phyloP scores from a whole-genome alignment of 2,113 vertebrate genomes.

The Peromyscus polionotus region DNA sequence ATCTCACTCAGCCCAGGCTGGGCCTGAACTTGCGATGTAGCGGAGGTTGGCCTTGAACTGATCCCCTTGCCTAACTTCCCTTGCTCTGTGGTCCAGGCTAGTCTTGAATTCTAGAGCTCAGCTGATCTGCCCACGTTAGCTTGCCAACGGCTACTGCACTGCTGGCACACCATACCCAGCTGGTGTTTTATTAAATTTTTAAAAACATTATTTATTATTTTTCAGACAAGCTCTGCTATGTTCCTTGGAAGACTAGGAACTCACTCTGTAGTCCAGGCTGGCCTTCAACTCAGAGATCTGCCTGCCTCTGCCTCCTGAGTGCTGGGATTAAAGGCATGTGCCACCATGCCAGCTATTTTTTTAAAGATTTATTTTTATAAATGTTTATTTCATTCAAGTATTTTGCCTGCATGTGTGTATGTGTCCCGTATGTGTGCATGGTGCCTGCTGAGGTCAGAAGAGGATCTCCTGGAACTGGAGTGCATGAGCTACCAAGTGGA shows the following conservation, averaged over 20 bases:
- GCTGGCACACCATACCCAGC: background rate
- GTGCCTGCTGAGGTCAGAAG: background rate
- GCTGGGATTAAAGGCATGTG: background rate
- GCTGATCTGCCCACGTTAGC: no score
- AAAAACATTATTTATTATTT: background rate
- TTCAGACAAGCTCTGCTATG: background rate
- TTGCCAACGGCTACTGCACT: background rate
- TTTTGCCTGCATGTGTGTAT: background rate
- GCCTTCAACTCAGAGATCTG: background rate
- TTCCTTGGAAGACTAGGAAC: background rate
- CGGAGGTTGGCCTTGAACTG: background rate
- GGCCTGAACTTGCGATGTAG: background rate
- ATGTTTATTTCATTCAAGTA: background rate
- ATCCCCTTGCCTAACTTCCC: background rate
- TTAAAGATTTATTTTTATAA: background rate
- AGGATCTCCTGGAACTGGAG: background rate
- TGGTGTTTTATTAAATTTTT: background rate
- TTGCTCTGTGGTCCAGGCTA: background rate
- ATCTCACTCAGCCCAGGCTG: background rate
- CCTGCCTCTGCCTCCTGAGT: background rate
- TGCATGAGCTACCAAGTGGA: background rate
- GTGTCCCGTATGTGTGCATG: background rate
- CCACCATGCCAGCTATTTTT: background rate
- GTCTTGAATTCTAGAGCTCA: background rate
- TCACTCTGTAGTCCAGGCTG: background rate